Evolutionary conservation across 1,140 invertebrate genomes (phyloP), one percentile per base, ranked within the genome.

Genomic region (Schlechtendalia chinensis): DNA sequence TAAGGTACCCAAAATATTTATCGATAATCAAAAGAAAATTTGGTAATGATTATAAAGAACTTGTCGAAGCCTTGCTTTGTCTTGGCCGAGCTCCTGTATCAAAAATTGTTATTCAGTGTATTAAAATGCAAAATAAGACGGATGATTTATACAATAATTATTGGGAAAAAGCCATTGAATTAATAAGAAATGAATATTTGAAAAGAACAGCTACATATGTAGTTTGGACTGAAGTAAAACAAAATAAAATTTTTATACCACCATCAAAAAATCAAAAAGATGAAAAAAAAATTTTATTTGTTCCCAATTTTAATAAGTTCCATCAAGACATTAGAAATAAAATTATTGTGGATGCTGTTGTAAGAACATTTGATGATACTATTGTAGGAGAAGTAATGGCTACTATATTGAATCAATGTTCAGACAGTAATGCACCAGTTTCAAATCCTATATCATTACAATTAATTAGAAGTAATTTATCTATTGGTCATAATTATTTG

Each of bases 151-250:
- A 47, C 4, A 54, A 79, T 29, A 29, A 19, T 8, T 79, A 79
- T 79, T 79, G 75, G 75, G 75, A 79, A n/a, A 79, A 79, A 50
- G 56, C n/a, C 24, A 54, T 79, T 45, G 75, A 79, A 61, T 29
- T 79, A 12, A 50, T 79, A 12, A 79, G 22, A 79, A 61, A 79
- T 50, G 58, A 79, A n/a, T 79, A 79, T 32, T 79, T 79, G 12
- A 39, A 79, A 61, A 79, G 75, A 61, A 27, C 56, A n/a, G 12
- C 58, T 3, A 79, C 75, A n/a, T 79, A 63, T 45, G 75, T 79
- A 5, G 58, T 79, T 54, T 63, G 56, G 58, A 63, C 75, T 29
- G 58, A 79, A 79, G 75, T 79, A 12, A 79, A 79, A 50, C 58
- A n/a, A 61, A 79, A 79, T 45, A 63, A 79, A 50, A 17, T 59